phyloP scores from a whole-genome alignment of 2,797 vertebrate species.

The Gallinago nigripennis region DNA sequence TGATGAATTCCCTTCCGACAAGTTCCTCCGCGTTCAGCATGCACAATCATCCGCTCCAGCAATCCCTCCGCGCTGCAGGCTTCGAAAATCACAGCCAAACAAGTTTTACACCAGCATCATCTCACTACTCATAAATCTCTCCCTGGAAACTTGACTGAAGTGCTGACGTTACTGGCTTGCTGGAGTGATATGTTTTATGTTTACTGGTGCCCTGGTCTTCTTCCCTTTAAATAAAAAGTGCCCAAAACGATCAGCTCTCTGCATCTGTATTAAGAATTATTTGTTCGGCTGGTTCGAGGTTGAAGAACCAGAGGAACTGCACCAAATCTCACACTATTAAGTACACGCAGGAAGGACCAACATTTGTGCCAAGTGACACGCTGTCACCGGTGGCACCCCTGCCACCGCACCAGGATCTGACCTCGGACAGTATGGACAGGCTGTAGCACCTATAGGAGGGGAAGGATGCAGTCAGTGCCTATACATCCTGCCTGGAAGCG shows the following conservation, averaged over 20 bases:
- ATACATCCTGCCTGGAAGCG: neutral
- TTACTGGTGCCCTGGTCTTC: neutral
- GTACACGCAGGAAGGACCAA: neutral
- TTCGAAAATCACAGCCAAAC: slow-evolving; percentile 17
- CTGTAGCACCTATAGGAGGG: fast-evolving
- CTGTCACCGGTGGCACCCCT: fast-evolving
- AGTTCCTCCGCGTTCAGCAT: neutral
- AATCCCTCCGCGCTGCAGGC: neutral
- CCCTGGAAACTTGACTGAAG: slow-evolving; percentile 35
- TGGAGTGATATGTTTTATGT: neutral
- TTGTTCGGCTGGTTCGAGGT: neutral
- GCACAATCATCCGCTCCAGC: neutral
- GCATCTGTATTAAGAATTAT: neutral
- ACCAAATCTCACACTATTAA: neutral
- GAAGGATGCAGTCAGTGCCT: fast-evolving
- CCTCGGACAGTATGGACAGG: fast-evolving
- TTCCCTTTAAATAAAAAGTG: neutral
- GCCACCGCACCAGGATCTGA: neutral
- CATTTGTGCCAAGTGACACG: fast-evolving
- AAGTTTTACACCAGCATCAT: neutral
- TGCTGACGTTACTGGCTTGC: neutral
- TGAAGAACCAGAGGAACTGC: neutral
- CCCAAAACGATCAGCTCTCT: neutral
- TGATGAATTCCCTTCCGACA: neutral
- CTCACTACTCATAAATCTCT: slow-evolving; percentile 40